Evolutionary conservation across 2,113 vertebrate genomes (phyloP).

Genomic region (Nycticorax nycticorax): DNA sequence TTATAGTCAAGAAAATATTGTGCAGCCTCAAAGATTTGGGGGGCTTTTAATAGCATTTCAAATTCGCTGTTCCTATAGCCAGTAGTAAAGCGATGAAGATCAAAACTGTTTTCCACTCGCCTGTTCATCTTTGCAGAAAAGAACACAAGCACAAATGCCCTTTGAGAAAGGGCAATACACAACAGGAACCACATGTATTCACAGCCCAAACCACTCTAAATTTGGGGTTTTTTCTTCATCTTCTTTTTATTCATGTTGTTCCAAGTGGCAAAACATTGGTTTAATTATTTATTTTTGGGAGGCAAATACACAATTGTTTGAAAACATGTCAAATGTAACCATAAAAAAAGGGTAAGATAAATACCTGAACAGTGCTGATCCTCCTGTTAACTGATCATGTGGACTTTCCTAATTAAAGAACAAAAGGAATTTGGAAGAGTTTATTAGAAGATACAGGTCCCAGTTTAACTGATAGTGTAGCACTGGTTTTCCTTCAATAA

Average conservation of each 20-base stretch:
- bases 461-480: background rate
- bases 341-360: background rate
- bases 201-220: background rate
- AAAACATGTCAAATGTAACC: background rate
- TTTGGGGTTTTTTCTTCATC: background rate
- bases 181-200: background rate
- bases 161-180: background rate
- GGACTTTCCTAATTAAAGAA: background rate
- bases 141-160: background rate
- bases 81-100: background rate
- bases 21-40: background rate
- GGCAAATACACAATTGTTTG: background rate
- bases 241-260: background rate
- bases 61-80: background rate
- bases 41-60: background rate
- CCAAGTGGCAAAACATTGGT: background rate
- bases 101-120: background rate
- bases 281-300: background rate
- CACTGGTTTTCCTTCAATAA: background rate
- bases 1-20: background rate
- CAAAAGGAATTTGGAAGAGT: background rate
- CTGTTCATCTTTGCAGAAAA: background rate
- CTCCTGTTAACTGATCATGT: background rate
- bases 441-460: background rate
- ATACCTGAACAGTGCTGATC: background rate